Evolutionary conservation across 2,888 invertebrate genomes (phyloP).

Genomic region (Odiellus spinosus): DNA sequence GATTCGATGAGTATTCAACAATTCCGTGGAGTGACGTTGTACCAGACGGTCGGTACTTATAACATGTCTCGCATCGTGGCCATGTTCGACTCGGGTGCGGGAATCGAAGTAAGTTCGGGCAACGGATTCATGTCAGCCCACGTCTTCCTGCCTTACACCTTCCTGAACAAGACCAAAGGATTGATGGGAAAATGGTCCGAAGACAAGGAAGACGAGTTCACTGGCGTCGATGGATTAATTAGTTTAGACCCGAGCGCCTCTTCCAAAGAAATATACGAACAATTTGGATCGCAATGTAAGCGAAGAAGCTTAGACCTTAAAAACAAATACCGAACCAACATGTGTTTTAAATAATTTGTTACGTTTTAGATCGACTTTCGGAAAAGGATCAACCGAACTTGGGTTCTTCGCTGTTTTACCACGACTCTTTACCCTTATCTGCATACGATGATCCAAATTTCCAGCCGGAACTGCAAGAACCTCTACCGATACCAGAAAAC

Average conservation of each 20-base stretch:
- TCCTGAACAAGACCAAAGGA: conserved; percentile 79
- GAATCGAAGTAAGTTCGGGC: conserved; percentile 78
- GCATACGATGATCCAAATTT: conserved; percentile 64
- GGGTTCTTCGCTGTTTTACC: conserved; percentile 59
- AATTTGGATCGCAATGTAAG: conserved; percentile 9
- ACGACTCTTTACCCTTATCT: conserved; percentile 62
- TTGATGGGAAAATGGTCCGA: conserved; percentile 83
- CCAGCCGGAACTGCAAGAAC: conserved; percentile 51
- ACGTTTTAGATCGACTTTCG: conserved; percentile 38
- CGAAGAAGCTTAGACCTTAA: background rate
- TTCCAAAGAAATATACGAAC: conserved; percentile 7
- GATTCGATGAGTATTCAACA: conserved; percentile 74
- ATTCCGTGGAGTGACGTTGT: conserved; percentile 75
- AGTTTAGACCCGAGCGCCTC: conserved; percentile 16
- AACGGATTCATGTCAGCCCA: conserved; percentile 68
- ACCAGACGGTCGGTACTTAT: conserved; percentile 74
- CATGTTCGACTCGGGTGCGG: conserved; percentile 85
- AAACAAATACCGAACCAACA: background rate
- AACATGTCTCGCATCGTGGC: conserved; percentile 89
- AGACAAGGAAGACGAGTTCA: conserved; percentile 63
- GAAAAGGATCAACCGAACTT: conserved; percentile 12
- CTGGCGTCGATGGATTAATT: conserved; percentile 26
- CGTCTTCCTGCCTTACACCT: conserved; percentile 71
- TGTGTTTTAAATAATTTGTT: conserved; percentile 10
- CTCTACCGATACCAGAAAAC: conserved; percentile 52